phyloP scores from a whole-genome alignment of 2,797 vertebrate species.

The Myiothlypis chrysogaster region DNA sequence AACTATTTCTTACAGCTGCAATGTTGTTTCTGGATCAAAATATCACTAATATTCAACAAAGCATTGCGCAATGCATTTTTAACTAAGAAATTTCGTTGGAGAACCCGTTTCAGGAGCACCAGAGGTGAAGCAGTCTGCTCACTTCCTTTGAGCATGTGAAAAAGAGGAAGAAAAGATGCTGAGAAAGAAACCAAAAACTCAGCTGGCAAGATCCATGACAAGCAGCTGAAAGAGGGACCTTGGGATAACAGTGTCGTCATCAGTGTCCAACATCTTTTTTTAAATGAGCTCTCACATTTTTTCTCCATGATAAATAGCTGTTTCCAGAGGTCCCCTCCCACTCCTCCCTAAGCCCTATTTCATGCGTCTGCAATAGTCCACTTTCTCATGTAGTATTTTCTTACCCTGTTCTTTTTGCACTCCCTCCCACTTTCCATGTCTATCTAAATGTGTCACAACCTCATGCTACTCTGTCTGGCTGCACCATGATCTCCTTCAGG shows the following conservation, averaged over 20 bases:
- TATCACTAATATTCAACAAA: not conserved
- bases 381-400: not conserved
- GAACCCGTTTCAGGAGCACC: not conserved
- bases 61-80: not conserved
- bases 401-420: not conserved
- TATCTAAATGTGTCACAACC: not conserved
- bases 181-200: conserved; percentile 5
- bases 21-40: not conserved
- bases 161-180: not conserved
- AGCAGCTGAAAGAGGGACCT: conserved; percentile 18
- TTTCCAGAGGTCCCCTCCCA: conserved; percentile 16
- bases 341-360: not conserved
- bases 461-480: not conserved
- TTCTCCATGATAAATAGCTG: not conserved
- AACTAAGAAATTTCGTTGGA: not conserved
- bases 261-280: not conserved
- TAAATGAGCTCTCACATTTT: not conserved
- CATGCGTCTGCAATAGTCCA: not conserved
- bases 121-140: not conserved
- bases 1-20: not conserved
- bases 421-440: not conserved
- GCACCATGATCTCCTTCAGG: not conserved
- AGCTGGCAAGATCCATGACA: conserved; percentile 8
- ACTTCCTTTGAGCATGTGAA: not conserved
- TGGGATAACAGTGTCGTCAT: not conserved